Base-by-base conservation (phyloP, 2,888 invertebrate genomes). In the Antheraea assamensis region DNA sequence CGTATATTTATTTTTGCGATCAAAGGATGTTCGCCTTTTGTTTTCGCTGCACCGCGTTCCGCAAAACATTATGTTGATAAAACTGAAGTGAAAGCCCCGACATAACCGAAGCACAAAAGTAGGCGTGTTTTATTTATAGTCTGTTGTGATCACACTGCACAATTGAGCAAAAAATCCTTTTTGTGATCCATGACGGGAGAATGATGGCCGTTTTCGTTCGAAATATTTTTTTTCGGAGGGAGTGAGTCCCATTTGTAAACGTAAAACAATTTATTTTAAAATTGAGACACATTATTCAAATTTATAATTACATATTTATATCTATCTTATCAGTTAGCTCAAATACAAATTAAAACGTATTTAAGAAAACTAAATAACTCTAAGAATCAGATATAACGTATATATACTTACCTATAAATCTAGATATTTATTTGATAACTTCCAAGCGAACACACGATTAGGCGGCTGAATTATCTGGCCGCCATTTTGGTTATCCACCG, bases 101-200 rank as follows among this genome's bases (percentile, higher is more conserved):
- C 75, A 76, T 77, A 79, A 78, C 77, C 76, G 77, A 79, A 78
- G 80, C 78, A 78, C 78, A 80, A 85, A 88, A 89, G 83, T 88
- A 82, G 92, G 92, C 90, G 92, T 90, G 88, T 86, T 86, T 88
- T 90, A 91, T 92, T 92, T 92, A 91, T 90, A 83, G 85, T 83
- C 83, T 89, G 90, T 90, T 92, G 85, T 92, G 91, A 91, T 90
- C 85, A 85, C 85, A 85, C 84, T 87, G 85, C 84, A 90, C 88
- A 88, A 88, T 89, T 82, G 86, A 77, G 78, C 78, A 79, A 82
- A 83, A 84, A 83, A 80, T 75, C 75, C 81, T 84, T 85, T 85
- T 84, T 85, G 78, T 76, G 76, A 76, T 79, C 79, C 76, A 78
- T 82, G 85, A 85, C 82, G 78, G 82, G 75, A 78, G 85, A 85